These are phyloP conservation scores for Upupa epops DNA, from an alignment of 2,113 vertebrate genomes.

Conservation along the genomic window DNA sequence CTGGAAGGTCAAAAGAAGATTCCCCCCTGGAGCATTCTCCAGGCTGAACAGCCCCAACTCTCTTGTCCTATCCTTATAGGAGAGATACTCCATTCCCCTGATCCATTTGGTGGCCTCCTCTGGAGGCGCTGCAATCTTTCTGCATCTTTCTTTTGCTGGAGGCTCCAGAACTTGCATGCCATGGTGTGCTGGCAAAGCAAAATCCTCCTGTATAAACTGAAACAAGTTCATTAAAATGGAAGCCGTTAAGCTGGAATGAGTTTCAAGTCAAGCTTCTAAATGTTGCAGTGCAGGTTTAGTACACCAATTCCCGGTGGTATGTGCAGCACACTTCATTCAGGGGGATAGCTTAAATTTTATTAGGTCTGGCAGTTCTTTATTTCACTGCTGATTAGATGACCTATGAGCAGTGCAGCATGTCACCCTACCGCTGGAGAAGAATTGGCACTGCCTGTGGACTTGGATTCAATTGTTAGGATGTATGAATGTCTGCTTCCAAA, in stretches of 20 bases:
- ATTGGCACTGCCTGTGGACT: background rate
- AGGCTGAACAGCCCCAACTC: too few species aligned
- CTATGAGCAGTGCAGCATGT: slow-evolving; percentile 32
- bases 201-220: background rate
- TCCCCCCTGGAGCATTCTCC: too few species aligned
- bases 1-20: too few species aligned
- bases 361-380: slow-evolving; percentile 62
- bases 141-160: too few species aligned
- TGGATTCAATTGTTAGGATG: slow-evolving; percentile 37
- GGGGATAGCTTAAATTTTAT: slow-evolving; percentile 33
- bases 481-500: slow-evolving; percentile 27
- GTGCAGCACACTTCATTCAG: background rate
- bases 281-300: background rate
- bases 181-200: background rate
- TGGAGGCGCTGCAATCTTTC: too few species aligned
- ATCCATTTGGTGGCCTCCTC: too few species aligned
- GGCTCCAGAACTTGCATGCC: too few species aligned
- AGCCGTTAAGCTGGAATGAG: background rate
- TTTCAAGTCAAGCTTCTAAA: background rate
- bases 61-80: too few species aligned
- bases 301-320: background rate
- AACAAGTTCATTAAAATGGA: background rate
- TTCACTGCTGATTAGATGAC: slow-evolving; percentile 58
- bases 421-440: background rate
- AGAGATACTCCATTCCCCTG: too few species aligned